A percentile compares a stretch with the other conserved stretches of the same genome.
Conservation (phyloP, 2,888 invertebrate genomes). For the Agrochola litura region DNA sequence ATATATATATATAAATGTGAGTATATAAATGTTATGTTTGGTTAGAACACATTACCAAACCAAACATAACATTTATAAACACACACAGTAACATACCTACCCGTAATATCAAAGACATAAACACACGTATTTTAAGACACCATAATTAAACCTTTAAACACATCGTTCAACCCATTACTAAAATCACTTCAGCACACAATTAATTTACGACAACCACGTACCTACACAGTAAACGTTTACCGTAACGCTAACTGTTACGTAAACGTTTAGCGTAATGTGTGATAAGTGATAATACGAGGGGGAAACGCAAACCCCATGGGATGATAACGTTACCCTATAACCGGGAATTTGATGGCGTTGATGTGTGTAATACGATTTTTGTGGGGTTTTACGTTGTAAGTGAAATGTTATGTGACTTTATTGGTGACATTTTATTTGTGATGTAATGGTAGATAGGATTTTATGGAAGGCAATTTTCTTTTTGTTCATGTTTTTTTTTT, state of each 20-base stretch:
- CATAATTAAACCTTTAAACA: constrained; percentile 18
- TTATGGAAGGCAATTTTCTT: background rate
- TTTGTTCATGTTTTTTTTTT: too few relatives aligned
- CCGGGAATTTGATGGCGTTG: constrained; percentile 44
- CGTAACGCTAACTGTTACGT: constrained; percentile 54
- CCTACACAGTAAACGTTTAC: constrained; percentile 58
- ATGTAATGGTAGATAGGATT: background rate
- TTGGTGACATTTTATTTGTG: constrained; percentile 33
- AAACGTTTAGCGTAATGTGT: constrained; percentile 67
- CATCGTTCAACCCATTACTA: constrained; percentile 40
- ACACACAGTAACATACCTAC: background rate
- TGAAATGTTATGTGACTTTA: constrained; percentile 6
- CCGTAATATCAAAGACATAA: background rate
- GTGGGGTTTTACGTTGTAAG: constrained; percentile 12
- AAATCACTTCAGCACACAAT: constrained; percentile 39
- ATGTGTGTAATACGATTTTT: constrained; percentile 55
- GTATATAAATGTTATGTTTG: too few relatives aligned
- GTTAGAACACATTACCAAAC: background rate
- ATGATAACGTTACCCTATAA: constrained; percentile 66
- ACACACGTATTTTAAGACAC: background rate
- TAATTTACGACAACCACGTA: constrained; percentile 58
- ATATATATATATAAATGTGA: too few relatives aligned
- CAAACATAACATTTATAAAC: background rate
- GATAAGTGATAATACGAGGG: constrained; percentile 68
- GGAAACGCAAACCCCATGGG: constrained; percentile 59